Conservation (phyloP, 1,140 invertebrate genomes). For the Gyrodactylus salaris region DNA sequence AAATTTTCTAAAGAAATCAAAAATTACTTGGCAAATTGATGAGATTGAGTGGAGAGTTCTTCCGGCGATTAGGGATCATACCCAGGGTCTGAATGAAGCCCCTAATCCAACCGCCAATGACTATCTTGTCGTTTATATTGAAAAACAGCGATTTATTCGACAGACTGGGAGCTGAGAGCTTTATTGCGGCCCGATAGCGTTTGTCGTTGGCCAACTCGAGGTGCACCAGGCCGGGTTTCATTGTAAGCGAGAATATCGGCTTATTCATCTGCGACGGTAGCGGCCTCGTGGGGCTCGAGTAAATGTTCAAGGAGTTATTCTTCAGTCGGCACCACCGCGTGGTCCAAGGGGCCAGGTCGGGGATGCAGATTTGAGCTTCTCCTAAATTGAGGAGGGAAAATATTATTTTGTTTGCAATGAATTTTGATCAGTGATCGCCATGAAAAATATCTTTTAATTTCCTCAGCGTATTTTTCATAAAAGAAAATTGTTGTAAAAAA, state of each 20-base stretch:
- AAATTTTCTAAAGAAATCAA: too few relatives aligned
- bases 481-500: too few relatives aligned
- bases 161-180: background rate
- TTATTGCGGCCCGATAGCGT: background rate
- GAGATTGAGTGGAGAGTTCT: too few relatives aligned
- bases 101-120: background rate
- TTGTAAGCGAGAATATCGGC: background rate
- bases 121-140: background rate
- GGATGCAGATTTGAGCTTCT: background rate
- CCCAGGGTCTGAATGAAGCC: background rate
- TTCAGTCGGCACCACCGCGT: background rate
- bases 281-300: background rate
- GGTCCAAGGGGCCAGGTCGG: background rate
- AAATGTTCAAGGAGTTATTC: background rate
- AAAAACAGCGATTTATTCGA: background rate
- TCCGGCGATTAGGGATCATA: background rate
- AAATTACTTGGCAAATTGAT: too few relatives aligned
- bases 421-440: too few relatives aligned
- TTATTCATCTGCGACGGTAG: background rate
- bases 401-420: too few relatives aligned
- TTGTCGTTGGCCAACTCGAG: background rate
- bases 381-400: too few relatives aligned
- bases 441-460: too few relatives aligned
- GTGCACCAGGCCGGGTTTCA: background rate
- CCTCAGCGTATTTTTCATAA: too few relatives aligned